Conservation (phyloP, 2,113 vertebrate species). For the Alaudala cheleensis region DNA sequence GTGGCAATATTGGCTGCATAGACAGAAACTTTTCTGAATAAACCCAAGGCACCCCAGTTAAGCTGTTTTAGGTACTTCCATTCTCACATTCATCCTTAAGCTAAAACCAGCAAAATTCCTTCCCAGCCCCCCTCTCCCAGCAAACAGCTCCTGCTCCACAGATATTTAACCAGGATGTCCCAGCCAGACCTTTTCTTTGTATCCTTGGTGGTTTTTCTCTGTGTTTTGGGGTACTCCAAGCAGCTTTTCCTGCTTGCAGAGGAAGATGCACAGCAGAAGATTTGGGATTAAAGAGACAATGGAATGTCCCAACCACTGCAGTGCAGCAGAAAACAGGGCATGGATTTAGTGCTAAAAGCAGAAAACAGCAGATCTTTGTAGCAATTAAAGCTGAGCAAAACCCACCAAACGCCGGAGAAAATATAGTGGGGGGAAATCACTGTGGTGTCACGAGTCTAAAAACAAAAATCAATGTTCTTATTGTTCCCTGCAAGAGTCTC, state of each 20-base stretch:
- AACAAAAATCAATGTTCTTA: background rate
- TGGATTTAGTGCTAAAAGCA: background rate
- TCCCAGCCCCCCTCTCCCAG: background rate
- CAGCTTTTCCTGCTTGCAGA: background rate
- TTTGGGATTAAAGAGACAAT: background rate
- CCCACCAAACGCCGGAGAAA: background rate
- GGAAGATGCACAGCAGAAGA: background rate
- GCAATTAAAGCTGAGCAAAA: conserved; percentile 17
- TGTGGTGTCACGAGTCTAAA: background rate
- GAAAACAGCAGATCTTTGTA: background rate
- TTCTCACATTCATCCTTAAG: background rate
- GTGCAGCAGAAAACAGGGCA: background rate
- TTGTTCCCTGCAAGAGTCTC: background rate
- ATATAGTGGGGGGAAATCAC: background rate
- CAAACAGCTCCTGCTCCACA: background rate
- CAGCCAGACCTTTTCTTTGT: background rate
- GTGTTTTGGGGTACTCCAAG: background rate
- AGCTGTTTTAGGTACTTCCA: background rate
- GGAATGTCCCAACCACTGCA: background rate
- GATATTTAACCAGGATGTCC: background rate
- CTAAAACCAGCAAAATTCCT: background rate
- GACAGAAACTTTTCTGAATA: background rate
- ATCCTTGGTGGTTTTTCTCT: fast-evolving
- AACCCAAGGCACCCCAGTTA: background rate
- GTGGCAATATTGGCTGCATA: background rate